A percentile compares a stretch with the other conserved stretches of the same genome.
Conservation (phyloP, 2,888 invertebrate species). For the Drosophila flavopinicola region DNA sequence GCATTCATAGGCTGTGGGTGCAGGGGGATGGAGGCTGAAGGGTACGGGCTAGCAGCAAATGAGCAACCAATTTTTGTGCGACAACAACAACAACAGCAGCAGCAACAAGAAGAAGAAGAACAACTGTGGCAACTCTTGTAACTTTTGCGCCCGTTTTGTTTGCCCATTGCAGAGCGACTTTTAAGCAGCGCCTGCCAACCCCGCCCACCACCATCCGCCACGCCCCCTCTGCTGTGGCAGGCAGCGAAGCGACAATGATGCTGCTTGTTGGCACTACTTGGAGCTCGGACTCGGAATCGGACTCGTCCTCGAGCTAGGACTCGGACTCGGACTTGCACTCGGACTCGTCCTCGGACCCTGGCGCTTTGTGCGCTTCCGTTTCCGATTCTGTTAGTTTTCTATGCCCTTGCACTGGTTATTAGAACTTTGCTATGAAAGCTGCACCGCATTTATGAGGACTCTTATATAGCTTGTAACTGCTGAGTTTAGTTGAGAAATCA, state of each 20-base stretch:
- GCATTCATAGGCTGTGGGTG: constrained; percentile 58
- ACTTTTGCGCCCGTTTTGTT: constrained; percentile 60
- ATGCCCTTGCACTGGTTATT: background rate
- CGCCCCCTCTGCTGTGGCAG: constrained; percentile 37
- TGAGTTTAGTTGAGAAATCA: no score
- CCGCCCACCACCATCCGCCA: background rate
- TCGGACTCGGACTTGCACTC: constrained; percentile 15
- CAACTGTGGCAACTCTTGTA: constrained; percentile 65
- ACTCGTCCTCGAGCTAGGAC: background rate
- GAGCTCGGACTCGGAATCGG: background rate
- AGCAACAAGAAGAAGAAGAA: constrained; percentile 29
- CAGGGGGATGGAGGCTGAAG: background rate
- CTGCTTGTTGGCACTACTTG: constrained; percentile 8
- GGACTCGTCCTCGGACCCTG: constrained; percentile 31
- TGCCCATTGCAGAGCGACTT: constrained; percentile 54
- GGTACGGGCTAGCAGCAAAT: constrained; percentile 71
- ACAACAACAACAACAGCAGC: constrained; percentile 41
- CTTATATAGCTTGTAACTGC: no score
- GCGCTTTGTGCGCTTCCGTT: constrained; percentile 78
- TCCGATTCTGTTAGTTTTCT: constrained; percentile 75
- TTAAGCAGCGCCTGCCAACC: constrained; percentile 28
- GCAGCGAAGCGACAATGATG: constrained; percentile 75
- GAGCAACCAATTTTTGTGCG: constrained; percentile 70
- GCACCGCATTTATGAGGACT: no score
- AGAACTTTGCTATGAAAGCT: background rate